phyloP scores from a whole-genome alignment of 1,140 invertebrate genomes.

The Schlechtendalia chinensis region DNA sequence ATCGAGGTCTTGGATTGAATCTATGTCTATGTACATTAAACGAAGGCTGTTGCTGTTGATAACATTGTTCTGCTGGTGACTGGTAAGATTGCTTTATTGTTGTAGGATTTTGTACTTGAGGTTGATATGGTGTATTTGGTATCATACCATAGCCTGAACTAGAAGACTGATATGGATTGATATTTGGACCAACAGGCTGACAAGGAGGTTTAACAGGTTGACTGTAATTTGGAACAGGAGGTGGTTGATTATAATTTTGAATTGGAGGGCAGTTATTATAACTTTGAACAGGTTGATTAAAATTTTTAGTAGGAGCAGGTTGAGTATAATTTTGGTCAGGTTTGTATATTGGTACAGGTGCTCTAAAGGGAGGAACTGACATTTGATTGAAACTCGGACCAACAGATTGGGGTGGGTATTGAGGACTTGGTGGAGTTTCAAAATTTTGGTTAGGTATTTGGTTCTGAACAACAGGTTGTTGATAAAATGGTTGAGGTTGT shows the following conservation, averaged over 20 bases:
- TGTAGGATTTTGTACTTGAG: conserved; percentile 6
- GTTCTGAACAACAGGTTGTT: neutral
- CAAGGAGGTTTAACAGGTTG: neutral
- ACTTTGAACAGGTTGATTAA: conserved; percentile 4
- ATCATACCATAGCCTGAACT: neutral
- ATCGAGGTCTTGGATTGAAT: conserved; percentile 15
- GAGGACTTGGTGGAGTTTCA: conserved; percentile 15
- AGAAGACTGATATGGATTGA: conserved; percentile 10
- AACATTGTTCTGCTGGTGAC: neutral
- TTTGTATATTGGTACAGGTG: neutral
- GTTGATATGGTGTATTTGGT: conserved; percentile 15
- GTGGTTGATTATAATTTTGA: conserved; percentile 11
- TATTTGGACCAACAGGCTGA: neutral
- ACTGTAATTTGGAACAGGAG: conserved; percentile 6
- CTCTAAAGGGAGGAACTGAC: neutral
- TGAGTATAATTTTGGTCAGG: neutral
- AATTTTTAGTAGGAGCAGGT: conserved; percentile 20
- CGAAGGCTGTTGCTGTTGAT: conserved; percentile 11
- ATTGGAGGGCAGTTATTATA: neutral
- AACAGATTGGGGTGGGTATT: neutral
- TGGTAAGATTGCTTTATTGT: neutral
- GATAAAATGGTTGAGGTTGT: conserved; percentile 17
- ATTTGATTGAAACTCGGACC: neutral
- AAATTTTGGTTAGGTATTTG: neutral
- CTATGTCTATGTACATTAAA: conserved; percentile 16